Evolutionary conservation across 2,888 invertebrate species (phyloP).

Genomic region (Clistopyga incitator): DNA sequence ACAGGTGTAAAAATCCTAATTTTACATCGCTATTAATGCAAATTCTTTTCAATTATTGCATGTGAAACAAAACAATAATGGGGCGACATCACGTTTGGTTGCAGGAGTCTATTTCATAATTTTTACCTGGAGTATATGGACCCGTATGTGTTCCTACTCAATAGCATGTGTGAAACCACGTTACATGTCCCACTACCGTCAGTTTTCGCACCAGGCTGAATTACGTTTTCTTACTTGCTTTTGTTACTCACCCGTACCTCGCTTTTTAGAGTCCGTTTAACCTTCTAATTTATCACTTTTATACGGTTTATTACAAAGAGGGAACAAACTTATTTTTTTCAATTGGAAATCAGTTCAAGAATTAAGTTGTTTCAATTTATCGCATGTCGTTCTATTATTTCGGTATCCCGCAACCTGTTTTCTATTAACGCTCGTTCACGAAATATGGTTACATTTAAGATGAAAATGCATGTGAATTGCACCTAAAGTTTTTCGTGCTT

Average conservation of each 20-base stretch:
- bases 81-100: constrained; percentile 83
- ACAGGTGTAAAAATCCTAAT: constrained; percentile 38
- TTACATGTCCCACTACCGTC: constrained; percentile 84
- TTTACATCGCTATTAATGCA: constrained; percentile 58
- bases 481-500: constrained; percentile 15
- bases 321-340: constrained; percentile 13
- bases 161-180: constrained; percentile 84
- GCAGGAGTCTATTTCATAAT: constrained; percentile 84
- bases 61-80: constrained; percentile 81
- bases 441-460: constrained; percentile 14
- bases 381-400: constrained; percentile 52
- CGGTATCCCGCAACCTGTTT: constrained; percentile 55
- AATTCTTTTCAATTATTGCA: constrained; percentile 75
- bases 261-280: constrained; percentile 55
- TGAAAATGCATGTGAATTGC: constrained; percentile 45
- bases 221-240: constrained; percentile 79
- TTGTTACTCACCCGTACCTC: constrained; percentile 63
- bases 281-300: constrained; percentile 16
- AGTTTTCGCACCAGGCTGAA: constrained; percentile 84
- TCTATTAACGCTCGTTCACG: constrained; percentile 13
- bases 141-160: constrained; percentile 84
- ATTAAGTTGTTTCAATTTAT: constrained; percentile 13
- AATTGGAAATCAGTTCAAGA: constrained; percentile 50
- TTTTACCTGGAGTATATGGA: constrained; percentile 85
- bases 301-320: background rate